Evolutionary conservation across 2,888 invertebrate genomes (phyloP).

Genomic region (Entomobrya proxima): DNA sequence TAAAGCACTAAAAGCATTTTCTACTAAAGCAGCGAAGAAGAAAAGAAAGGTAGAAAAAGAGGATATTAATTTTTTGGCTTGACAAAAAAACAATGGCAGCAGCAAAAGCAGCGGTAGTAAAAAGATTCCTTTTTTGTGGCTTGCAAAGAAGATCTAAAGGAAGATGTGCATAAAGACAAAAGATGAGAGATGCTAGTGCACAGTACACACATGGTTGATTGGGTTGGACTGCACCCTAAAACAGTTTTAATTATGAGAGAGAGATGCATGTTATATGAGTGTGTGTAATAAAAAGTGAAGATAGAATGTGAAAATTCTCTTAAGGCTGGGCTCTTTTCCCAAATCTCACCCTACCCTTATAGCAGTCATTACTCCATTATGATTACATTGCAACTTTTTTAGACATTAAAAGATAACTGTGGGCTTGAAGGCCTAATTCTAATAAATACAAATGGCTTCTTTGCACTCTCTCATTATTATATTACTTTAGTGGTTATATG

Average conservation of each 20-base stretch:
- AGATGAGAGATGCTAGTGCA: background rate
- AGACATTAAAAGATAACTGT: background rate
- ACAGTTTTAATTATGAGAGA: conserved; percentile 58
- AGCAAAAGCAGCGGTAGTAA: no score
- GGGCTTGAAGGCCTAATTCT: conserved; percentile 48
- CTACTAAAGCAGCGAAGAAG: background rate
- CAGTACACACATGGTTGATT: conserved; percentile 32
- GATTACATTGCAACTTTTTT: no score
- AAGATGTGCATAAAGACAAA: background rate
- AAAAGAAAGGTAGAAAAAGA: background rate
- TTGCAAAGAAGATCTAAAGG: no score
- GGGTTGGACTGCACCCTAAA: conserved; percentile 64
- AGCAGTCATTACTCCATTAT: background rate
- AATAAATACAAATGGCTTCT: conserved; percentile 45
- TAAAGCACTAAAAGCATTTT: no score
- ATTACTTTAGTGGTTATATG: no score
- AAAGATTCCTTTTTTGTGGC: conserved; percentile 7
- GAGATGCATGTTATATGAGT: background rate
- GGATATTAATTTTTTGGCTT: conserved; percentile 14
- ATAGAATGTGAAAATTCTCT: conserved; percentile 44
- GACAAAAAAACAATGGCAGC: conserved; percentile 23
- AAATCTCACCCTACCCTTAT: conserved; percentile 13
- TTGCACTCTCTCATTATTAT: background rate
- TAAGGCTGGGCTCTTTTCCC: conserved; percentile 42
- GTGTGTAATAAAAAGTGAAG: conserved; percentile 16